Evolutionary conservation across 2,797 vertebrate genomes (phyloP), one percentile per base, ranked within the genome.

Genomic region (Parambassis ranga): DNA sequence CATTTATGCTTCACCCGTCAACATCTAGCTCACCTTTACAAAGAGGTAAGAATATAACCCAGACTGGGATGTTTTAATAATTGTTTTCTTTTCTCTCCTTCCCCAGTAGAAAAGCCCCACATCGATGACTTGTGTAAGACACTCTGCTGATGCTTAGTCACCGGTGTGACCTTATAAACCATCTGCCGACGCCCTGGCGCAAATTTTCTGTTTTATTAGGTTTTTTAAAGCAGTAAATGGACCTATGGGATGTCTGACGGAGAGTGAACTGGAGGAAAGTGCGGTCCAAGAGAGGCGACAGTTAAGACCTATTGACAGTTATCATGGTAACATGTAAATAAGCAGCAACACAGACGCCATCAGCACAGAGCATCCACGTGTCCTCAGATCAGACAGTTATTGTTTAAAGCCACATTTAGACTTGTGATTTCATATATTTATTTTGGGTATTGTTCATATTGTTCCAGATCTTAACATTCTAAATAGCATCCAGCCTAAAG

Each of bases 271-370:
- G 26, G 41, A 28, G 38, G 26, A 33, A 49, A 76, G 67, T 36
- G 47, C 31, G 49, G 50, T 19, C 51, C 10, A 4, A 27, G 10
- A 65, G 65, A 73, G 58, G 61, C 63, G 81, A 48, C 32, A 33
- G 48, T 57, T 60, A 75, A 27, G 32, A 39, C 48, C 26, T 65
- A 76, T 33, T 61, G 81, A 81, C 77, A 75, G 83, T 82, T 78
- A 72, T 51, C 77, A 81, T 83, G 77, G 79, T 49, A 69, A 85
- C 79, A 64, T 2, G 44, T 52, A 79, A 79, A 82, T 65, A 84
- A 72, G 69, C 62, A 52, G 43, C 48, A 60, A 36, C 22, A 10
- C 8, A 31, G 32, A 59, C 32, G 27, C 24, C 13, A 1, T 20
- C 18, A 43, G 71, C 49, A 31, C 30, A 47, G 43, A 23, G 32